Evolutionary conservation across 2,113 vertebrate genomes (phyloP), one percentile per base, ranked within the genome.

Genomic region (Calonectris borealis): DNA sequence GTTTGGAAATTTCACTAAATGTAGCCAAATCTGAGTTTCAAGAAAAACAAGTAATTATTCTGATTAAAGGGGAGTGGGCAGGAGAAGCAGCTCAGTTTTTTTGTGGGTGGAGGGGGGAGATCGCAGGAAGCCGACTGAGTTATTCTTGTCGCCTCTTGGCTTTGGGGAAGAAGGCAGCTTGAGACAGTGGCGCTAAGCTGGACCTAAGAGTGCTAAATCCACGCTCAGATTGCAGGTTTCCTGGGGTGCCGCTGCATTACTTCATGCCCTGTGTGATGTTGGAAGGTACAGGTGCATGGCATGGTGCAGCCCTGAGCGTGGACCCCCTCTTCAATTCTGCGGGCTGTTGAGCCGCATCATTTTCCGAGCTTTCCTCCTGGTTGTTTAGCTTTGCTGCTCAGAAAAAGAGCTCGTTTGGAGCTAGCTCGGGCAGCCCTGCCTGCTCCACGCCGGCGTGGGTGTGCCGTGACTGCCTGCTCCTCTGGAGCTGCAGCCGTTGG

Each of bases 1-100:
- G 91, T 96, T 95, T 95, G 95, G 95, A 97, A 96, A 97, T 95
- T 86, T 88, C 93, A 89, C 94, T 97, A 79, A 78, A 93, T 95
- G 95, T 95, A 97, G 94, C 97, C 97, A 96, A 97, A 93, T 97
- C 93, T 91, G 94, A 93, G 87, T 94, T 95, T 91, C 94, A 96
- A 95, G 96, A 97, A 96, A 97, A 97, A 97, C 96, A 97, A 96
- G 96, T 96, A 85, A 94, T 97, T 97, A 96, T 96, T 97, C 95
- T 94, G 93, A 95, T 97, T 95, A 96, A 95, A 96, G 95, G 86
- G 84, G 92, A 93, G 94, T 88, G 93, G 92, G 94, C 94, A 96
- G 90, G 86, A 96, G 92, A 94, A 96, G 92, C 7, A 94, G 87
- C 93, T 97, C 89, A 36, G 66, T 42, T 94, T 92, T 81, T 88